Conservation (phyloP, 2,113 vertebrate genomes). For the Podocnemis expansa region DNA sequence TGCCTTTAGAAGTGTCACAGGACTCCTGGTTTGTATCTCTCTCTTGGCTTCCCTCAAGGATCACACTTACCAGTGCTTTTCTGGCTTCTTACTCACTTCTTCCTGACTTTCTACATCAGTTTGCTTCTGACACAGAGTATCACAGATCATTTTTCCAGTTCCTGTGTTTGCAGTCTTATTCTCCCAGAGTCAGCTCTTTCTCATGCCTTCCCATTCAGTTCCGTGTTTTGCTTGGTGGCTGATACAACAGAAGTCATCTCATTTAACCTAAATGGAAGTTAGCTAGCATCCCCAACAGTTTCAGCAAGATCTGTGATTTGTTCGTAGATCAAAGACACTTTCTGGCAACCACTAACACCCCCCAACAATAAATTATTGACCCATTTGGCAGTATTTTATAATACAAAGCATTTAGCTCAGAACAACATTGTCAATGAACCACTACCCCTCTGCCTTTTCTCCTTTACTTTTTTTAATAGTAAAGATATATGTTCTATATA, state of each 20-base stretch:
- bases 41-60: background rate
- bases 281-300: background rate
- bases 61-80: background rate
- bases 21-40: background rate
- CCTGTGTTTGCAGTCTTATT: background rate
- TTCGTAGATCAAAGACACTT: background rate
- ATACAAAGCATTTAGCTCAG: background rate
- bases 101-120: background rate
- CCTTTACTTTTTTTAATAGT: background rate
- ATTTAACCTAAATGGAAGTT: background rate
- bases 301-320: background rate
- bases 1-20: too few species aligned
- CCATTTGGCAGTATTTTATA: background rate
- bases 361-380: background rate
- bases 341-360: background rate
- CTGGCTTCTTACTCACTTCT: background rate
- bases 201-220: background rate
- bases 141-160: background rate
- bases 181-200: background rate
- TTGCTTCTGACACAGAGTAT: background rate
- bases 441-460: background rate
- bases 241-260: background rate
- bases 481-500: background rate
- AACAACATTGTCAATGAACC: background rate
- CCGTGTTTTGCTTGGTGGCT: background rate